Conservation (phyloP, 2,888 invertebrate genomes). For the Tachina lurida region DNA sequence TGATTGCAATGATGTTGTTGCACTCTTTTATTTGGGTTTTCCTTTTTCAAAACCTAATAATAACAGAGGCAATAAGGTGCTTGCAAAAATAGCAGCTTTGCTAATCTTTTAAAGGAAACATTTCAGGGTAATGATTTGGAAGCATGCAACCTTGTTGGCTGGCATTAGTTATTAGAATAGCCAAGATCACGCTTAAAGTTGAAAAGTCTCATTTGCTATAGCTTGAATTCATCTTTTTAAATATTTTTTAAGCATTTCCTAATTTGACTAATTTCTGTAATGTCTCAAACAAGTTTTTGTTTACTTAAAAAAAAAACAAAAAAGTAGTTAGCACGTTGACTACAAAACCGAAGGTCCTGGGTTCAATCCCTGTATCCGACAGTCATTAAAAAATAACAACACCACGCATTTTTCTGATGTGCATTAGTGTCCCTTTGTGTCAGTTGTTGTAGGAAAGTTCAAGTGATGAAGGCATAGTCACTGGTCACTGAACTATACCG, state of each 20-base stretch:
- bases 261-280: not conserved
- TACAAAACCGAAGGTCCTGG: too few species aligned
- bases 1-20: not conserved
- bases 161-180: not conserved
- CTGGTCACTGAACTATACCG: too few species aligned
- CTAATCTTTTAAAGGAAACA: conserved; percentile 82
- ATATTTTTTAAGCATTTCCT: not conserved
- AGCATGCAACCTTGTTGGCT: conserved; percentile 76
- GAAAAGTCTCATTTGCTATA: conserved; percentile 14
- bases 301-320: not conserved
- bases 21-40: not conserved
- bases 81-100: conserved; percentile 63
- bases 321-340: too few species aligned
- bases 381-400: too few species aligned
- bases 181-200: conserved; percentile 33
- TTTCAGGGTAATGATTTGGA: conserved; percentile 78
- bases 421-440: too few species aligned
- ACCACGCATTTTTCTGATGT: too few species aligned
- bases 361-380: too few species aligned
- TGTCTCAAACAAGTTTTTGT: not conserved
- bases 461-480: too few species aligned
- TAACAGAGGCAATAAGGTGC: conserved; percentile 20
- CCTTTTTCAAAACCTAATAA: not conserved
- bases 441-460: too few species aligned
- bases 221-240: not conserved